phyloP scores from a whole-genome alignment of 2,888 invertebrate species.

The Hyalella azteca region DNA sequence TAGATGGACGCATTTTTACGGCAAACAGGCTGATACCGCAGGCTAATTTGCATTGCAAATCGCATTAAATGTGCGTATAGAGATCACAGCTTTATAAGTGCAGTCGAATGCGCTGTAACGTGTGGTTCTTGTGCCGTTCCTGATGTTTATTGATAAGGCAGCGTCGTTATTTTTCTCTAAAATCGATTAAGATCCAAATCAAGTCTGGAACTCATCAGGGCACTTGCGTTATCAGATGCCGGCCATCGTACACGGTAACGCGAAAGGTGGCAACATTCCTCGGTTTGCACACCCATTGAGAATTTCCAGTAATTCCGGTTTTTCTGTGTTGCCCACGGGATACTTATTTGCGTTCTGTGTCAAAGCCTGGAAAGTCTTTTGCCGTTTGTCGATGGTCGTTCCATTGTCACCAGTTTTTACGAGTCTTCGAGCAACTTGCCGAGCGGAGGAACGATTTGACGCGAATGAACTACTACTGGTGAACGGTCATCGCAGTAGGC shows the following conservation, averaged over 20 bases:
- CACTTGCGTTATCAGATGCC: conserved; percentile 31
- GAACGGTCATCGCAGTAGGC: too few species aligned
- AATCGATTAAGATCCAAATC: conserved; percentile 32
- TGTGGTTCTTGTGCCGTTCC: neutral
- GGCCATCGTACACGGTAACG: conserved; percentile 2
- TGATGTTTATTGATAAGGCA: conserved; percentile 34
- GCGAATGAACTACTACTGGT: too few species aligned
- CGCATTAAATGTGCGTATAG: neutral
- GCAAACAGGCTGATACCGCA: neutral
- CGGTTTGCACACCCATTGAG: conserved; percentile 32
- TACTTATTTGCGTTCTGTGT: conserved; percentile 21
- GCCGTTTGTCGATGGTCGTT: neutral
- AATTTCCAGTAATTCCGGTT: conserved; percentile 28
- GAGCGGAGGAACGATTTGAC: too few species aligned
- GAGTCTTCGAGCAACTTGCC: too few species aligned
- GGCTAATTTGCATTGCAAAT: neutral
- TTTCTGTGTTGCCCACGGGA: conserved; percentile 17
- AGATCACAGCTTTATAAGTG: neutral
- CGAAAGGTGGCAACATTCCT: conserved; percentile 32
- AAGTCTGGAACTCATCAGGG: conserved; percentile 22
- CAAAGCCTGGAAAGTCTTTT: conserved; percentile 14
- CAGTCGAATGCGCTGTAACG: conserved; percentile 17
- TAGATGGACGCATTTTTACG: neutral
- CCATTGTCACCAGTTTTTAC: conserved; percentile 26
- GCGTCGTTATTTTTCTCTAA: conserved; percentile 5